Percentiles rank a stretch among this genome's conserved stretches.
phyloP scores from a whole-genome alignment of 1,140 invertebrate species.

The Papilio machaon region DNA sequence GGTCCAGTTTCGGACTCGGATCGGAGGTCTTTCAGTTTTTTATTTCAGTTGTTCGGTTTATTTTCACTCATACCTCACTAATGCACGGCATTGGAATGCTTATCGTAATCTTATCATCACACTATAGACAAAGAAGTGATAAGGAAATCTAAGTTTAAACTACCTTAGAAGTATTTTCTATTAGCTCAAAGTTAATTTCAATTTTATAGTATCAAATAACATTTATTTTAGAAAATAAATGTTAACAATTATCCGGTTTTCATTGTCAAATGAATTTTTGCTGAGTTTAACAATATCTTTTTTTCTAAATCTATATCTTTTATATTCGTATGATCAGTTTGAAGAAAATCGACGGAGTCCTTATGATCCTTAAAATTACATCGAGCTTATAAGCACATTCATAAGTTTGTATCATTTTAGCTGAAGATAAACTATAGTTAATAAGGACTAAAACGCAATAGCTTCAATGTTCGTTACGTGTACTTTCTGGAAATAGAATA shows the following conservation, averaged over 20 bases:
- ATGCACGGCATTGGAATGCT: neutral
- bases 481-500: neutral
- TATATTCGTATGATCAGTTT: no score
- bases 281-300: no score
- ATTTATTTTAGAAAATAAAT: no score
- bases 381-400: no score
- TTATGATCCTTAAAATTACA: no score
- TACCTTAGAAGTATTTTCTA: neutral
- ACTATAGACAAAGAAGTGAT: conserved; percentile 11
- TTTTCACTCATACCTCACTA: neutral
- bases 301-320: no score
- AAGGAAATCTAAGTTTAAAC: conserved; percentile 9
- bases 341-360: no score
- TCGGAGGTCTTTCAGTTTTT: neutral
- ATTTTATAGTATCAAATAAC: neutral
- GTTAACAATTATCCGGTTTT: no score
- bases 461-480: neutral
- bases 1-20: neutral
- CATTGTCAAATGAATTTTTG: no score
- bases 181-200: neutral
- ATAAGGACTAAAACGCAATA: no score
- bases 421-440: no score
- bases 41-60: neutral
- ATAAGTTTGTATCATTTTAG: no score
- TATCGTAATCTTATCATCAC: conserved; percentile 19